phyloP scores from a whole-genome alignment of 2,113 vertebrate species.

The Manacus vitellinus region DNA sequence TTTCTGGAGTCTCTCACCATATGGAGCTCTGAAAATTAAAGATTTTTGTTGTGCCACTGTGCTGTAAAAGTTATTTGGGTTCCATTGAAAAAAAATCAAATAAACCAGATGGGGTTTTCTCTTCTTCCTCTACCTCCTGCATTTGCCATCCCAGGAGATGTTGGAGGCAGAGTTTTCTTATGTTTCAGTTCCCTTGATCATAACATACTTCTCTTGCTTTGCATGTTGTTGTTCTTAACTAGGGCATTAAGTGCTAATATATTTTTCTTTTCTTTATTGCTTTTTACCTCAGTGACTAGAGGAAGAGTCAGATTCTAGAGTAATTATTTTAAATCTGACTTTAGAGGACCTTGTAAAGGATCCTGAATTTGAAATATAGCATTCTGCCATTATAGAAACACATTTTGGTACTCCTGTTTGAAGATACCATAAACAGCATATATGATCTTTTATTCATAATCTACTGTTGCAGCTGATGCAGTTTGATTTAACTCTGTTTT shows the following conservation, averaged over 20 bases:
- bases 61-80: neutral
- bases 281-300: neutral
- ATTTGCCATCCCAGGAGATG: neutral
- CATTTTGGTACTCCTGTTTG: neutral
- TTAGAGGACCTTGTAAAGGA: neutral
- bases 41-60: neutral
- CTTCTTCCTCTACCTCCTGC: neutral
- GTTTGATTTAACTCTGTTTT: neutral
- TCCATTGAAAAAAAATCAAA: neutral
- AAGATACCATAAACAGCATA: neutral
- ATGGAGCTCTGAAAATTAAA: neutral
- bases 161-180: neutral
- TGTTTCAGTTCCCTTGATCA: neutral
- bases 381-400: neutral
- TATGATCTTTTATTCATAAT: conserved; percentile 20
- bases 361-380: neutral
- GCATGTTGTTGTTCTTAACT: neutral
- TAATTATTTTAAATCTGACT: conserved; percentile 6
- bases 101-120: neutral
- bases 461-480: neutral
- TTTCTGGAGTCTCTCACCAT: neutral
- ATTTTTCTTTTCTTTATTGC: neutral
- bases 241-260: neutral
- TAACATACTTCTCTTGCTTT: neutral
- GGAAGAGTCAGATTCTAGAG: neutral